Base-by-base conservation (phyloP, 2,113 vertebrate genomes). In the Suricata suricatta region DNA sequence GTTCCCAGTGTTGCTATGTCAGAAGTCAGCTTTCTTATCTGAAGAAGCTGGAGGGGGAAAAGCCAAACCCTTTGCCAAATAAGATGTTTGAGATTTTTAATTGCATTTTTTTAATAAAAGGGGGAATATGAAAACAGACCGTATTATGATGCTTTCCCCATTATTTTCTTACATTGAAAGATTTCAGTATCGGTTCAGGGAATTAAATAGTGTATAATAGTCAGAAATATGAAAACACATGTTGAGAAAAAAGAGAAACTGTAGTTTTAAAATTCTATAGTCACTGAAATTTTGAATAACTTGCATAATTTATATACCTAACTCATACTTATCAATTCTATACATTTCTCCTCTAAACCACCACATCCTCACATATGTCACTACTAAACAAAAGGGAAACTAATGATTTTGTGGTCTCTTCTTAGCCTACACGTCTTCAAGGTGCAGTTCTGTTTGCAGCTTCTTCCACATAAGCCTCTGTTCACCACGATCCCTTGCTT, bases 31-130 rank as follows among this genome's bases (percentile, higher is more conserved):
- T 66, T 87, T 92, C 33, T 87, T 19, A 52, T 76, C 77, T 85
- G 41, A 60, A 87, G 15, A 85, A n/a, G 17, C 38, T 85, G 3
- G 29, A 50, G n/a, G 27, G 35, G 6, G 21, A 35, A 83, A 89
- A 87, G 64, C 33, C 33, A n/a, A 31, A 47, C 7, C 9, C 16
- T 87, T 88, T 82, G 66, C 44, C 27, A 14, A 68, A 31, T 38
- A 44, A 63, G 23, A 27, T 69, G 23, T 68, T 74, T 89, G 80
- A 64, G 81, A 54, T 31, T 81, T 92, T 90, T 85, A 63, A 14
- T 33, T 90, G 4, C n/a, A 6, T 17, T 86, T 92, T 93, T 92
- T 91, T 66, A 44, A 63, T 63, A 23, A 94, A 89, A 95, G 86
- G 15, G 60, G 29, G 52, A 92, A 69, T 87, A 47, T 15, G 31